These are phyloP conservation scores for Osmerus eperlanus DNA, from an alignment of 2,113 vertebrate genomes.

Conservation along the genomic window DNA sequence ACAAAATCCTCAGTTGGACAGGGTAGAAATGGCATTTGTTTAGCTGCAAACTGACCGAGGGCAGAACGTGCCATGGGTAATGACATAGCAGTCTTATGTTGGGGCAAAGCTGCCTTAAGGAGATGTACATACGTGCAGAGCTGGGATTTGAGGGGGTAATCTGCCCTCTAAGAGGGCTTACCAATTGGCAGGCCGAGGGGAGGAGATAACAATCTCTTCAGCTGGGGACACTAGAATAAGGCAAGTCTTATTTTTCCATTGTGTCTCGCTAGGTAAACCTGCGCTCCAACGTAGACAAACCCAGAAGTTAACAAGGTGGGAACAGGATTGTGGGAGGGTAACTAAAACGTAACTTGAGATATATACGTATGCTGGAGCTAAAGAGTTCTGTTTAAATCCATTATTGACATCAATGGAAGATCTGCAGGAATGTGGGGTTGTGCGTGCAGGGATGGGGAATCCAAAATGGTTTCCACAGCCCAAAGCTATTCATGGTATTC, in stretches of 20 bases:
- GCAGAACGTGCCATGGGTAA: conserved; percentile 45
- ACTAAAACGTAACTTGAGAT: not conserved
- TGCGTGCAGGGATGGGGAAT: not conserved
- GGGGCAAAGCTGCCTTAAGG: conserved; percentile 62
- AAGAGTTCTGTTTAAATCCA: not conserved
- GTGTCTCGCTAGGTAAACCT: too few species aligned
- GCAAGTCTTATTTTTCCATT: too few species aligned
- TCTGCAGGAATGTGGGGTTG: not conserved
- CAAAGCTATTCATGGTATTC: conserved; percentile 25
- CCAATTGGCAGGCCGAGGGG: conserved; percentile 52
- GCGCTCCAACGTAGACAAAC: not conserved
- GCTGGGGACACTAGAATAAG: too few species aligned
- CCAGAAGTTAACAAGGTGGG: too few species aligned
- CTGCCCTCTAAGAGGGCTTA: conserved; percentile 62
- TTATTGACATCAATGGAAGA: not conserved
- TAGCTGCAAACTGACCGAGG: not conserved
- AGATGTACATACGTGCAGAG: conserved; percentile 63
- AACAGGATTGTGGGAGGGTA: too few species aligned
- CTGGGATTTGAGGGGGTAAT: conserved; percentile 68
- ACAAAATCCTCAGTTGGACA: not conserved
- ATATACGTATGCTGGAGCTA: not conserved
- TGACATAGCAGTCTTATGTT: conserved; percentile 54
- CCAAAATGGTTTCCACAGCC: not conserved
- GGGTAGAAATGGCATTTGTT: not conserved
- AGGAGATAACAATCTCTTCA: conserved; percentile 4